Base-by-base conservation (phyloP, 92 coral and sea anemone species). In the Pocillopora grandis region DNA sequence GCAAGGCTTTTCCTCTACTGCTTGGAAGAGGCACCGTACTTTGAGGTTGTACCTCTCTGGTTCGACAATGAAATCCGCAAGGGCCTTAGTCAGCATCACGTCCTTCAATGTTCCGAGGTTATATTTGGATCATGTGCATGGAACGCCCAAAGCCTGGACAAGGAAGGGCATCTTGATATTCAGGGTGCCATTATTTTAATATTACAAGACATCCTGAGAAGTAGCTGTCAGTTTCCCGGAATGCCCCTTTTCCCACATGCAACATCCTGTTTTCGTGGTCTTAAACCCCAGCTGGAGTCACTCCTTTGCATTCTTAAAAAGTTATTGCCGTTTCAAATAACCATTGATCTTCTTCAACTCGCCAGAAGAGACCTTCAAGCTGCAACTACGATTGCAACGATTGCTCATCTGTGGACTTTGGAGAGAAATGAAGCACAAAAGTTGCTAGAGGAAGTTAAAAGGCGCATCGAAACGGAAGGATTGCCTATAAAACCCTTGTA, bases 101-200 rank as follows among this genome's bases (percentile, higher is more conserved):
- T 83, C 14, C 71, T 70, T 21, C 87, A 75, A 37, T 89, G 92
- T 74, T 59, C 80, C 52, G 73, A 78, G 7, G 87, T 90, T 35
- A 60, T 90, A 31, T 62, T 66, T 2, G 81, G 66, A 35, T 13
- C 86, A 20, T 90, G 87, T 64, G 57, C 21, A 14, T 86, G 90
- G 88, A 58, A 62, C 13, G 81, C 52, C 9, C 2, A 77, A 17
- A 12, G 27, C 31, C 27, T n/a, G 18, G 63, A 33, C 81, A 63
- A 77, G 55, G 67, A 61, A 14, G 7, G 10, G 33, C n/a, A n/a
- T 55, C 35, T 74, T 3, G 14, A 20, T 7, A 11, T 74, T 12
- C 78, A 74, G 21, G 19, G 7, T 49, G 78, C 18, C 18, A 62
- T 74, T 13, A 1, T 5, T 11, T 19, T 1, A 15, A 21, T 62